Conservation (phyloP, 2,888 invertebrate genomes). For the Eutolmus rufibarbis region DNA sequence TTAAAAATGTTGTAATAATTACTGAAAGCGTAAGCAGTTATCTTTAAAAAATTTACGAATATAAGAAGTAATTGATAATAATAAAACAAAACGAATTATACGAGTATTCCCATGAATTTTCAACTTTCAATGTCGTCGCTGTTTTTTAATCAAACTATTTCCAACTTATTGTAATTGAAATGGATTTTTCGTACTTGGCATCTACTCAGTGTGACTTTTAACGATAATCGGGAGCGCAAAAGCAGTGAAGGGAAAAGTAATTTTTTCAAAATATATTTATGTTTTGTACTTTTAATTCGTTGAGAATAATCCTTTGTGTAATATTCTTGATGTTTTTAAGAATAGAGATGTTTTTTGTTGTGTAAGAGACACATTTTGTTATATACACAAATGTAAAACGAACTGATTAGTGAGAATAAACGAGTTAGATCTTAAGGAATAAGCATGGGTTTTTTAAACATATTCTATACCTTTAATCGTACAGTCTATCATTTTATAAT, state of each 20-base stretch:
- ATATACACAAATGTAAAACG: background rate
- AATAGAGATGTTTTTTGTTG: background rate
- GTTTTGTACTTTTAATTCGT: background rate
- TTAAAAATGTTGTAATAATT: background rate
- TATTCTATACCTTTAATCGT: background rate
- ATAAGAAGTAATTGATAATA: background rate
- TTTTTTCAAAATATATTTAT: background rate
- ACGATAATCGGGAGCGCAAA: background rate
- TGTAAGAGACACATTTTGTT: conserved; percentile 6
- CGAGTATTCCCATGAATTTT: background rate
- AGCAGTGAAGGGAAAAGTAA: background rate
- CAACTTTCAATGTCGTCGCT: background rate
- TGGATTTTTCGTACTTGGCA: background rate
- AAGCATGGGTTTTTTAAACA: background rate
- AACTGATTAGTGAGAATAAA: conserved; percentile 23
- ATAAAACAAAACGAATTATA: background rate
- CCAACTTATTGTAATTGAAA: background rate
- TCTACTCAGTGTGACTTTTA: background rate
- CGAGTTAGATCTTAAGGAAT: background rate
- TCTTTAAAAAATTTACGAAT: background rate
- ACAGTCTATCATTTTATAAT: too few relatives aligned
- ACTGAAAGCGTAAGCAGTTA: background rate
- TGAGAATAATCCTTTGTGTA: background rate
- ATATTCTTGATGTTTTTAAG: background rate
- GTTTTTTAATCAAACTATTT: background rate